Evolutionary conservation across 2,113 vertebrate genomes (phyloP).

Genomic region (Anthoscopus minutus): DNA sequence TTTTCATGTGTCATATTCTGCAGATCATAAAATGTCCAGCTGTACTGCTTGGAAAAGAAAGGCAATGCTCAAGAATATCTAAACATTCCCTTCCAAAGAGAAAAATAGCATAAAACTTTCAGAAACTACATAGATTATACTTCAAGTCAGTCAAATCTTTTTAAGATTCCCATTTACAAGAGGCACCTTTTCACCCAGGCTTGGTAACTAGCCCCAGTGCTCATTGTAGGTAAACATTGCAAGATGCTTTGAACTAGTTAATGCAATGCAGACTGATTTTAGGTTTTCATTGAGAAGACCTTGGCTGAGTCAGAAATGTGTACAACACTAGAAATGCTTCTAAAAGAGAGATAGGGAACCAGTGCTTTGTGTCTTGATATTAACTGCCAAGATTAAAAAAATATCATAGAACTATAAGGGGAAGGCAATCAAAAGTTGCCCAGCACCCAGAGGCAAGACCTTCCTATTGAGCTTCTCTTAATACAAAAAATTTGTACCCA

Average conservation of each 20-base stretch:
- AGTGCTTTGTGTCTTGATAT: not conserved
- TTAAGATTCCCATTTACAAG: not conserved
- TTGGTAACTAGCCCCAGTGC: not conserved
- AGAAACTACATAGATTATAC: not conserved
- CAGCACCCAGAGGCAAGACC: not conserved
- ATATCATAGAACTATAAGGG: not conserved
- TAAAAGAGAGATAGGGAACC: not conserved
- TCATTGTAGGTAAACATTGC: not conserved
- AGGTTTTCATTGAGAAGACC: not conserved
- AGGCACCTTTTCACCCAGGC: not conserved
- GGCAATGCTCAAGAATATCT: not conserved
- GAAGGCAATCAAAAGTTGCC: not conserved
- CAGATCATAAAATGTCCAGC: not conserved
- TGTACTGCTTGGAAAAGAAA: not conserved
- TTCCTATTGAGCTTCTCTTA: not conserved
- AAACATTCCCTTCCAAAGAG: not conserved
- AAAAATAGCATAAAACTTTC: not conserved
- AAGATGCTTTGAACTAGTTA: not conserved
- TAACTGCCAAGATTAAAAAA: not conserved
- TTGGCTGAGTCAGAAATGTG: not conserved
- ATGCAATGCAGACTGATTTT: not conserved
- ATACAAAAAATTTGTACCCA: not conserved
- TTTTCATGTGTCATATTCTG: not conserved
- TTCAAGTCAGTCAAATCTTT: not conserved
- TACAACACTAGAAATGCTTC: not conserved